Conservation (phyloP, 2,888 invertebrate species). For the Archips crataeganus region DNA sequence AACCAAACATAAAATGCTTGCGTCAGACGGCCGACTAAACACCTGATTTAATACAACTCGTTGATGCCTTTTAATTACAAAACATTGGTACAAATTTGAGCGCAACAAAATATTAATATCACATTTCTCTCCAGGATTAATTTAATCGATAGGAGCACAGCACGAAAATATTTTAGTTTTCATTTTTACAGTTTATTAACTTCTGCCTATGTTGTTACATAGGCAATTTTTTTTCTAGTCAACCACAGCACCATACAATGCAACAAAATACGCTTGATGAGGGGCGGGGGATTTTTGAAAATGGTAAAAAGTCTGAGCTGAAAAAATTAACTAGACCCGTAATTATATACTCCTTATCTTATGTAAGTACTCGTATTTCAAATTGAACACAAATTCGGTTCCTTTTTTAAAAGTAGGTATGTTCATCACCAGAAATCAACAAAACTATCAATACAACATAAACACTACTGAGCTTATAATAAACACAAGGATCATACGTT, state of each 20-base stretch:
- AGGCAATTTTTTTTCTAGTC: background rate
- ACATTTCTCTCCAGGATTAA: background rate
- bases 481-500: conserved; percentile 41
- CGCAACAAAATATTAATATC: background rate
- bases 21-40: conserved; percentile 55
- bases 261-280: background rate
- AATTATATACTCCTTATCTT: no score
- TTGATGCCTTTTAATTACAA: conserved; percentile 12
- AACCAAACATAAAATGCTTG: conserved; percentile 54
- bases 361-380: no score
- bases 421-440: background rate
- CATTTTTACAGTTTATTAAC: no score
- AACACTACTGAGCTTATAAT: background rate
- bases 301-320: no score
- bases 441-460: background rate
- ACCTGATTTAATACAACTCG: conserved; percentile 59
- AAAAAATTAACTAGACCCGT: no score
- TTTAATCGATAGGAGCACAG: background rate
- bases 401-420: no score
- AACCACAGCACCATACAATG: background rate
- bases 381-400: no score
- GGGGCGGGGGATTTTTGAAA: no score
- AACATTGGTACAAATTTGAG: conserved; percentile 6
- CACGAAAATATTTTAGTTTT: no score
- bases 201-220: no score